These are phyloP conservation scores for Rhincodon typus DNA, from an alignment of 2,797 vertebrate species.

Conservation along the genomic window DNA sequence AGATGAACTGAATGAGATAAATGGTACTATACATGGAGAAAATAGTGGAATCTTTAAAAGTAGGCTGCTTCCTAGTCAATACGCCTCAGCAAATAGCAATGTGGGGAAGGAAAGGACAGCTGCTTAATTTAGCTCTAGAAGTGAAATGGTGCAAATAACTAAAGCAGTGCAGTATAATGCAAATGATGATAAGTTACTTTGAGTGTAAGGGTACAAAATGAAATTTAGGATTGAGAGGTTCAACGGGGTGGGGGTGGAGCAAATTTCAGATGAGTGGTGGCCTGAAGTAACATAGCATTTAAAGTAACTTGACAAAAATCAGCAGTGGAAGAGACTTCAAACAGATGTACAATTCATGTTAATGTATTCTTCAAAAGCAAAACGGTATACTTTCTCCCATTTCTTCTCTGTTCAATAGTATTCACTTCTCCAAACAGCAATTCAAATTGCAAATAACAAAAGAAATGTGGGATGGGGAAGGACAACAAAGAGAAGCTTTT, in stretches of 20 bases:
- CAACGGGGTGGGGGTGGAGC: not conserved
- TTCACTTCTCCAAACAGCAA: not conserved
- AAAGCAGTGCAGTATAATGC: not conserved
- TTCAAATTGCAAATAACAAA: not conserved
- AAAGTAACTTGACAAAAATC: not conserved
- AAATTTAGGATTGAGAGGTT: not conserved
- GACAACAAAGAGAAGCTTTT: not conserved
- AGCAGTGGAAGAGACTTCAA: not conserved
- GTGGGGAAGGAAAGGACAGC: not conserved
- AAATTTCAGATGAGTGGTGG: not conserved
- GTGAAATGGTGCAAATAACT: not conserved
- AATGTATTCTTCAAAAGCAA: not conserved
- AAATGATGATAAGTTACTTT: too few species aligned
- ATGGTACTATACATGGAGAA: not conserved
- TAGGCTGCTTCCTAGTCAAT: not conserved
- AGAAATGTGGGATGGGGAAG: not conserved
- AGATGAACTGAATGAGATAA: not conserved
- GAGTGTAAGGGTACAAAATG: not conserved
- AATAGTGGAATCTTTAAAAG: not conserved
- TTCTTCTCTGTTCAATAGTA: not conserved
- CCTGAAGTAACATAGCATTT: not conserved
- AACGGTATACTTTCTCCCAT: not conserved
- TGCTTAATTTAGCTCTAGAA: not conserved
- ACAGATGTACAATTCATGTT: not conserved
- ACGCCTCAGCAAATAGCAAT: not conserved